phyloP scores from a whole-genome alignment of 2,797 vertebrate species.

The Syndactyla subalaris region DNA sequence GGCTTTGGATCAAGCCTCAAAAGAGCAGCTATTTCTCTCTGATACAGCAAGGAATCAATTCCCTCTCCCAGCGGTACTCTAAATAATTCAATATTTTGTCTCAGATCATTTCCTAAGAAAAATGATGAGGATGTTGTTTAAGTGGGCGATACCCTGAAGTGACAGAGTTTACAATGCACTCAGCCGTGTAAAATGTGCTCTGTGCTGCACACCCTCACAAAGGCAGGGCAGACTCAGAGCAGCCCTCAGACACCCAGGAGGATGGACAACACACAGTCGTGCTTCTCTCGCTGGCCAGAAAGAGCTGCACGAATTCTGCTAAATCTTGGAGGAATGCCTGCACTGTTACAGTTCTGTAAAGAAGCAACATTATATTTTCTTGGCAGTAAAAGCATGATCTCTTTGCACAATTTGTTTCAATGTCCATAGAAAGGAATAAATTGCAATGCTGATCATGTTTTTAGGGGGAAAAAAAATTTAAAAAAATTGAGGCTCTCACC shows the following conservation, averaged over 20 bases:
- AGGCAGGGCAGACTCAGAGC: neutral
- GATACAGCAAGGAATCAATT: slow-evolving; percentile 68
- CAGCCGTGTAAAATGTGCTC: slow-evolving; percentile 4
- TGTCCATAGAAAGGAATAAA: neutral
- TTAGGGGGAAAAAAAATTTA: neutral
- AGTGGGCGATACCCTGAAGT: slow-evolving; percentile 49
- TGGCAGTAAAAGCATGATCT: neutral
- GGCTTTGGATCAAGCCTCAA: slow-evolving; percentile 61
- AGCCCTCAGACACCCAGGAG: fast-evolving
- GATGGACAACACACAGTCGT: neutral
- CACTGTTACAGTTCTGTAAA: fast-evolving
- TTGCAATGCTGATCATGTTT: neutral
- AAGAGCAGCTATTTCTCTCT: slow-evolving; percentile 66
- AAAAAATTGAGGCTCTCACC: neutral
- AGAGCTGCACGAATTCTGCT: neutral
- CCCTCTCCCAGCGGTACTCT: slow-evolving; percentile 54
- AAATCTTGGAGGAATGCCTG: neutral
- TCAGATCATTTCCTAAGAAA: slow-evolving; percentile 69
- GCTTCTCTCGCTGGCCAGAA: neutral
- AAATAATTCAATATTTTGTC: slow-evolving; percentile 73
- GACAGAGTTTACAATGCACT: slow-evolving; percentile 34
- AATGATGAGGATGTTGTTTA: slow-evolving; percentile 65
- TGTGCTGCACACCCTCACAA: neutral
- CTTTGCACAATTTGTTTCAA: neutral
- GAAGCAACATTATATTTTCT: neutral